Conservation (phyloP, 2,113 vertebrate genomes). For the Syrrhaptes paradoxus region DNA sequence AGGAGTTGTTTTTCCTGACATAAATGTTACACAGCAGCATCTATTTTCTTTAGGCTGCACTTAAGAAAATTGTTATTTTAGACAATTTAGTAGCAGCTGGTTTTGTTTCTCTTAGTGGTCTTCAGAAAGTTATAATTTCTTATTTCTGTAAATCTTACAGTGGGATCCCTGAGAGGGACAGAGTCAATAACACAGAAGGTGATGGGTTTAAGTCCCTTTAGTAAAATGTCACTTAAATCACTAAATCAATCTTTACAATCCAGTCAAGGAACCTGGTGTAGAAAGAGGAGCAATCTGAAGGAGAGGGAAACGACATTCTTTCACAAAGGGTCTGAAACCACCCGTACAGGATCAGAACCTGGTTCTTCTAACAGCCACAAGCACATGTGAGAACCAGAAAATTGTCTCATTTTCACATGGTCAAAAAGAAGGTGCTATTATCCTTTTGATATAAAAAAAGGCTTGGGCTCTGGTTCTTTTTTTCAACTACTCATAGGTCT, state of each 20-base stretch:
- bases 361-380: not conserved
- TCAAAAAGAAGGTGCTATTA: not conserved
- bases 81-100: not conserved
- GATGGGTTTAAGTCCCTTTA: not conserved
- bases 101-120: not conserved
- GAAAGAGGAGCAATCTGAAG: not conserved
- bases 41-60: not conserved
- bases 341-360: not conserved
- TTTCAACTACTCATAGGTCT: not conserved
- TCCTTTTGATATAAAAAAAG: not conserved
- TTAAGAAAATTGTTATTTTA: not conserved
- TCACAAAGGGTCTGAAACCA: not conserved
- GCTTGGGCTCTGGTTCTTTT: too few species aligned
- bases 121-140: not conserved
- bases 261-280: not conserved
- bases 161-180: not conserved
- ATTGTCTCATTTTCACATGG: not conserved
- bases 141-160: not conserved
- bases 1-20: not conserved
- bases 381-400: not conserved
- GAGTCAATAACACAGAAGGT: not conserved
- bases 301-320: not conserved
- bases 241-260: not conserved
- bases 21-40: not conserved
- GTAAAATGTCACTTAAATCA: not conserved